phyloP scores from a whole-genome alignment of 2,888 invertebrate species.

The Anorthoa munda region DNA sequence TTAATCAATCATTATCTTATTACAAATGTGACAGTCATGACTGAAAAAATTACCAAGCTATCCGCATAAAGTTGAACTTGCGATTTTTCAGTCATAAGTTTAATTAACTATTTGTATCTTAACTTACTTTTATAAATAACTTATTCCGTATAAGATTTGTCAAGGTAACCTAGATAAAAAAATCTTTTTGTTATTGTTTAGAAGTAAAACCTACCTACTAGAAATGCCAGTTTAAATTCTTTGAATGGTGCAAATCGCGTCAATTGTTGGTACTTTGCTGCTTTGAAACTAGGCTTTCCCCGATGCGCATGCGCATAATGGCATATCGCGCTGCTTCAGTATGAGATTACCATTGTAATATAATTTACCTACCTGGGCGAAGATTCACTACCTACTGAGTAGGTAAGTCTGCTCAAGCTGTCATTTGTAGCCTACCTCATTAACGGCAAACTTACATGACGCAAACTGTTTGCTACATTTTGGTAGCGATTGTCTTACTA shows the following conservation, averaged over 20 bases:
- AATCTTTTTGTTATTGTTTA: conserved; percentile 1
- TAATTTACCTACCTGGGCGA: no score
- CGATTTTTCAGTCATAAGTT: conserved; percentile 90
- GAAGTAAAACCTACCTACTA: not conserved
- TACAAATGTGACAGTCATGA: conserved; percentile 83
- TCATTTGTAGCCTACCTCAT: not conserved
- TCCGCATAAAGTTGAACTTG: conserved; percentile 65
- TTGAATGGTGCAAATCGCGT: not conserved
- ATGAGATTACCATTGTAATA: not conserved
- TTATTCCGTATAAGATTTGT: conserved; percentile 25
- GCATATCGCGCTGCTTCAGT: not conserved
- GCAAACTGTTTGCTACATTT: not conserved
- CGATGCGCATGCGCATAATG: no score
- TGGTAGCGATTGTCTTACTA: not conserved
- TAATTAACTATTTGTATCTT: conserved; percentile 56
- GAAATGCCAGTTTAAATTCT: conserved; percentile 2
- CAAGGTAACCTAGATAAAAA: conserved; percentile 44
- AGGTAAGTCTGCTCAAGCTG: no score
- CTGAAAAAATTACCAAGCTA: conserved; percentile 84
- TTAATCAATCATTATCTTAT: conserved; percentile 50
- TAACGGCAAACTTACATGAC: not conserved
- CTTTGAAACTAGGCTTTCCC: not conserved
- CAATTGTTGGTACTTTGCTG: not conserved
- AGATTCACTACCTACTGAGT: not conserved
- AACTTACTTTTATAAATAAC: conserved; percentile 40